phyloP scores from a whole-genome alignment of 92 coral and sea anemone genomes.

The Phenganax marumi region DNA sequence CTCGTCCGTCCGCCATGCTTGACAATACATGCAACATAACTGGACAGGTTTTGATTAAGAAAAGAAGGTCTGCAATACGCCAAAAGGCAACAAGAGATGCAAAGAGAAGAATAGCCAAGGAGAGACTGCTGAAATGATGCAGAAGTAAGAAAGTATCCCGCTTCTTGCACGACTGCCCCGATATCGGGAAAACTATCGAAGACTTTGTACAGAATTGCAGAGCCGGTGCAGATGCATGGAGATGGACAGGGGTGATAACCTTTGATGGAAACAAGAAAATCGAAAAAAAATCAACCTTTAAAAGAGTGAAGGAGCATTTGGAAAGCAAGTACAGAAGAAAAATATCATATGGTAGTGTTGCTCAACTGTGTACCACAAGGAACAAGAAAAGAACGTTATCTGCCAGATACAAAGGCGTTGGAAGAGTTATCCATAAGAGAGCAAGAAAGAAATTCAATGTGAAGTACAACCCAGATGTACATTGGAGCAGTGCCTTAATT shows the following conservation, averaged over 20 bases:
- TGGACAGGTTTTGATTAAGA: slow-evolving; percentile 41
- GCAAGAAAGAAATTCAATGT: slow-evolving; percentile 62
- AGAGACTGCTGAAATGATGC: slow-evolving; percentile 46
- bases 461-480: slow-evolving; percentile 64
- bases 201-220: slow-evolving; percentile 49
- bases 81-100: slow-evolving; percentile 42
- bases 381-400: slow-evolving; percentile 61
- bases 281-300: slow-evolving; percentile 64
- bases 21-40: too few species aligned
- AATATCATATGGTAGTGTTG: slow-evolving; percentile 62
- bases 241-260: slow-evolving; percentile 58
- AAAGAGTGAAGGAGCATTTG: slow-evolving; percentile 57
- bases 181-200: slow-evolving; percentile 56
- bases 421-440: slow-evolving; percentile 45
- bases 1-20: too few species aligned
- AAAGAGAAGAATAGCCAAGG: slow-evolving; percentile 38
- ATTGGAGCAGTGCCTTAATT: slow-evolving; percentile 66
- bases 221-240: slow-evolving; percentile 67
- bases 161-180: slow-evolving; percentile 52
- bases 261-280: slow-evolving; percentile 66
- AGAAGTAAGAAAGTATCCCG: slow-evolving; percentile 54
- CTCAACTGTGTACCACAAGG: slow-evolving; percentile 64
- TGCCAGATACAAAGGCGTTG: slow-evolving; percentile 55
- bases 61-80: slow-evolving; percentile 31
- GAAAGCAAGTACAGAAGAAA: slow-evolving; percentile 51